Conservation (phyloP, 2,113 vertebrate species). For the Noturus placidus region DNA sequence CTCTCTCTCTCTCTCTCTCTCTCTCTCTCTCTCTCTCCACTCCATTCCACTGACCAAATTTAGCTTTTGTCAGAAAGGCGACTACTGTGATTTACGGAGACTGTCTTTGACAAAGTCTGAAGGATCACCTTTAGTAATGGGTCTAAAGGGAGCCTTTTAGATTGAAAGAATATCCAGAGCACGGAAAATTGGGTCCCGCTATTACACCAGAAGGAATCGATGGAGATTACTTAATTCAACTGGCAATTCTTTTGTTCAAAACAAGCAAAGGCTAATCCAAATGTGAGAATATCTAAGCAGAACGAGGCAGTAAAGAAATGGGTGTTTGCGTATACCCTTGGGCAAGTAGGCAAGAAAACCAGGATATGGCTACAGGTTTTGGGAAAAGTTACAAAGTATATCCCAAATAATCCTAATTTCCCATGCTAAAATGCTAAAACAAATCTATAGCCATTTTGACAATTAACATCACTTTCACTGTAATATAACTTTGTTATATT, state of each 20-base stretch:
- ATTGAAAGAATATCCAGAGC: constrained; percentile 61
- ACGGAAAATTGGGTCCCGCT: constrained; percentile 63
- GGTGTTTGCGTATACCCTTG: background rate
- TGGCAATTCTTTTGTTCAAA: constrained; percentile 61
- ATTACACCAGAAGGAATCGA: constrained; percentile 60
- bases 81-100: constrained; percentile 57
- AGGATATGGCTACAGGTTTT: background rate
- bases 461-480: background rate
- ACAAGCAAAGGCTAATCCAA: constrained; percentile 52
- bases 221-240: constrained; percentile 65
- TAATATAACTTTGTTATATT: background rate
- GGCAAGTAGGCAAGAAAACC: constrained; percentile 1
- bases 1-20: constrained; percentile 22
- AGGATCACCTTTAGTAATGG: constrained; percentile 67
- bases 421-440: background rate
- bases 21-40: constrained; percentile 41
- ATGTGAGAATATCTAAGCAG: constrained; percentile 38
- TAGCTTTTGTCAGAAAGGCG: constrained; percentile 55
- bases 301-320: constrained; percentile 22
- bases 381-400: constrained; percentile 1
- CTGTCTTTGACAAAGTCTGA: constrained; percentile 57
- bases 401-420: background rate
- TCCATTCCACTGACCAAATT: constrained; percentile 61
- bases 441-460: background rate
- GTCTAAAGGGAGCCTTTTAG: constrained; percentile 61